Percentiles rank a stretch among this genome's conserved stretches.
These are phyloP conservation scores for Zapus hudsonius DNA, from an alignment of 2,113 vertebrate genomes.

Conservation along the genomic window DNA sequence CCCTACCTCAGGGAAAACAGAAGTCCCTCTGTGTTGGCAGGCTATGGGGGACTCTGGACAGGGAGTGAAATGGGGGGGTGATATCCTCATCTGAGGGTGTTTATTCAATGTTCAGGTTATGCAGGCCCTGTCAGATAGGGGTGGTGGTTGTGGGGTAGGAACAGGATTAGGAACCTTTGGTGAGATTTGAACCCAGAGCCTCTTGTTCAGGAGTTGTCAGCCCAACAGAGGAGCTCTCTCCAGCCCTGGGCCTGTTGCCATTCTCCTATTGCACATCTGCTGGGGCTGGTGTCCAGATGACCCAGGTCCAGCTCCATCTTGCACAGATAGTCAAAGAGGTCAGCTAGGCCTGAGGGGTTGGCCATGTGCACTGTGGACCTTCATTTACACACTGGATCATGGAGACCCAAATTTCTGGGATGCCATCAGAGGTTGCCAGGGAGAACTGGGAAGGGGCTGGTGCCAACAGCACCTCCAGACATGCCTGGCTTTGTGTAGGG, in stretches of 20 bases:
- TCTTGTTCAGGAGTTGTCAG: background rate
- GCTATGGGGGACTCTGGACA: background rate
- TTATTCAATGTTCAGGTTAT: background rate
- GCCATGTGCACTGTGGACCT: no score
- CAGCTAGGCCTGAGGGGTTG: background rate
- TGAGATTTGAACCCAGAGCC: background rate
- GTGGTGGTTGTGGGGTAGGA: background rate
- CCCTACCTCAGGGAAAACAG: no score
- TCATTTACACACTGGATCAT: background rate
- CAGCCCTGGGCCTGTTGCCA: background rate
- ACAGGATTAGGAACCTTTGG: background rate
- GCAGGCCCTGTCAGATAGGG: no score
- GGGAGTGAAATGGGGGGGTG: background rate
- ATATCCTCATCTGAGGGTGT: background rate
- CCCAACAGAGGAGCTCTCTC: background rate
- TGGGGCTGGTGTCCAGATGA: fast-evolving
- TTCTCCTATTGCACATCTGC: background rate
- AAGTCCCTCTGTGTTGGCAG: background rate
- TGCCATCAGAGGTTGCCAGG: no score
- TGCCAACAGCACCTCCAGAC: no score
- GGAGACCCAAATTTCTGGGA: background rate
- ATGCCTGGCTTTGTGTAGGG: no score
- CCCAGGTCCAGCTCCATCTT: background rate
- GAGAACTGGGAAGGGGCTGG: background rate
- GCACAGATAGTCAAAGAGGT: background rate